Conservation (phyloP, 2,113 vertebrate genomes). For the Capreolus pygargus region DNA sequence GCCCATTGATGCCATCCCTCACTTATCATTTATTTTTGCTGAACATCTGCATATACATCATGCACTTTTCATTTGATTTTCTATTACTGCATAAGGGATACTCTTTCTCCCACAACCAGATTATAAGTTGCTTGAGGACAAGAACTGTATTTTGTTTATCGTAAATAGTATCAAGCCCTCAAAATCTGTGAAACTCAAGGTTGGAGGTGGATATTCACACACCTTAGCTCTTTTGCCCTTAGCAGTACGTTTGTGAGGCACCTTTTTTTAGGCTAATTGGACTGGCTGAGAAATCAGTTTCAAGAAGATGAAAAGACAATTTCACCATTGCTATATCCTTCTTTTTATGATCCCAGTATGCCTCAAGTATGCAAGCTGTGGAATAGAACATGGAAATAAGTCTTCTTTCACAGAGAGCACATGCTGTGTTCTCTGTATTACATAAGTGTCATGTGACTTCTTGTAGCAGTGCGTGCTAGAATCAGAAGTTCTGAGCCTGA, state of each 20-base stretch:
- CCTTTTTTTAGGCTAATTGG: not conserved
- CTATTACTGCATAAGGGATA: not conserved
- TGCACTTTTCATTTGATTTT: not conserved
- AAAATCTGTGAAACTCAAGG: not conserved
- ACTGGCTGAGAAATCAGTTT: not conserved
- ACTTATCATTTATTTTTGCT: not conserved
- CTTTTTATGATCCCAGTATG: not conserved
- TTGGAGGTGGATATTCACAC: not conserved
- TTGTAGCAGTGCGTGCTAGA: not conserved
- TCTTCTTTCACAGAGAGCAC: not conserved
- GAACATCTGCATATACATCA: not conserved
- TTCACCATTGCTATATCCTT: not conserved
- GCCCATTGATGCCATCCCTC: rapidly evolving
- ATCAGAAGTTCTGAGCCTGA: not conserved
- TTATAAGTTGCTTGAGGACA: not conserved
- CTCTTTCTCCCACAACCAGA: not conserved
- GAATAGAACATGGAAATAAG: not conserved
- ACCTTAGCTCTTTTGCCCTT: not conserved
- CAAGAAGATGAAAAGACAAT: not conserved
- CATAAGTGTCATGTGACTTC: not conserved
- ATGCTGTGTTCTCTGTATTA: not conserved
- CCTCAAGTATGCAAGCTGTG: not conserved
- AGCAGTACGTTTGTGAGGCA: not conserved
- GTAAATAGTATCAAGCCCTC: not conserved
- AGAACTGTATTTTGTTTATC: not conserved